Conservation (phyloP, 2,113 vertebrate genomes). For the Nipponia nippon region DNA sequence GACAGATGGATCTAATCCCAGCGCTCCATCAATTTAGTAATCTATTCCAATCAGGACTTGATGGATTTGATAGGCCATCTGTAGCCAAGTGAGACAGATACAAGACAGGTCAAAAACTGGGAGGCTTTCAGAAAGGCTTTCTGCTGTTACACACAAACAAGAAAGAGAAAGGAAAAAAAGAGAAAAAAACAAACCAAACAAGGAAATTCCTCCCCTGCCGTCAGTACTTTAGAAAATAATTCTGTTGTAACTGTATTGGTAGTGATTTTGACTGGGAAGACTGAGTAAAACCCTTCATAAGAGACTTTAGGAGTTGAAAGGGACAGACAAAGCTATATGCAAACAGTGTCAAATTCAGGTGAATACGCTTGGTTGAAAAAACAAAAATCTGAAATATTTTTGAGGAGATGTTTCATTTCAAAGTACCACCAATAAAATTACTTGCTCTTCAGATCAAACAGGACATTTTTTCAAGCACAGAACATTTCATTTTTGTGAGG, state of each 20-base stretch:
- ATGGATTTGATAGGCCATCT: constrained; percentile 69
- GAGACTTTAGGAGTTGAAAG: neutral
- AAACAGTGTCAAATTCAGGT: neutral
- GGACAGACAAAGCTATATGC: neutral
- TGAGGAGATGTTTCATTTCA: neutral
- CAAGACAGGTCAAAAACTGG: constrained; percentile 31
- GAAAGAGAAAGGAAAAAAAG: neutral
- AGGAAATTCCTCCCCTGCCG: neutral
- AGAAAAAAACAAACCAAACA: accelerated
- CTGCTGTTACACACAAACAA: neutral
- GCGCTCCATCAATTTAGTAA: constrained; percentile 62
- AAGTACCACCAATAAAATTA: neutral
- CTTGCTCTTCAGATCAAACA: neutral
- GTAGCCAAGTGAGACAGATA: constrained; percentile 54
- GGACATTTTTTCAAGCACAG: neutral
- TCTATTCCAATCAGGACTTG: constrained; percentile 69
- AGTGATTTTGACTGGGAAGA: neutral
- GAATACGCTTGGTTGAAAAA: neutral
- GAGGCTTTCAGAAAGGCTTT: constrained; percentile 16
- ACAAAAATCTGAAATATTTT: neutral
- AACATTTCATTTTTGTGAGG: neutral
- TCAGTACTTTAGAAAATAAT: neutral
- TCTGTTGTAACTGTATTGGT: neutral
- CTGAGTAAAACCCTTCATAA: neutral
- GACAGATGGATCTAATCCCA: constrained; percentile 64